Base-by-base conservation (phyloP, 2,888 invertebrate species). In the Nebria brevicollis region DNA sequence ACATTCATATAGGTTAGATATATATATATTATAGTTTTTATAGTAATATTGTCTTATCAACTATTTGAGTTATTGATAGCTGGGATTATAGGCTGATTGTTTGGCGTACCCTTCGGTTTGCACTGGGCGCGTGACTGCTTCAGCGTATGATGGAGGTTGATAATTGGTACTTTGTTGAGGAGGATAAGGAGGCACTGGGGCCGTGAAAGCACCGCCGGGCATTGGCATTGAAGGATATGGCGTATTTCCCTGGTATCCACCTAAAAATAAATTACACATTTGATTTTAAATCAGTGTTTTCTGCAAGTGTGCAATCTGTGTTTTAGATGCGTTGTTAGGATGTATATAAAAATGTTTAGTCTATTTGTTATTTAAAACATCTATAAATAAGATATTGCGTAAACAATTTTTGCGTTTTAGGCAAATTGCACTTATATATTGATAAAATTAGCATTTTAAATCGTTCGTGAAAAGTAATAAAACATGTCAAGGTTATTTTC, bases 41-140 rank as follows among this genome's bases (percentile, higher is more conserved):
- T 54, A 54, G 54, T 54, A 54, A 54, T 54, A 54, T 54, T 54
- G 54, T 54, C 54, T 54, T 13, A 54, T 54, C 13, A 54, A 11
- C 4, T 54, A 54, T 54, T 2, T 54, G 43, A 11, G 41, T 72
- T 43, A 80, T 11, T 80, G 74, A 25, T 82, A 84, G 66, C 83
- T 81, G n/a, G 84, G 84, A 77, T 84, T 84, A 73, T 84, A 84
- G 3, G 84, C 83, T 13, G 83, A 74, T 70, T 84, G 84, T 81
- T 84, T 83, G 4, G 75, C 81, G 66, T 84, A 84, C 0, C 78
- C 81, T 77, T 84, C 84, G 75, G 77, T 83, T n/a, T 66, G 64
- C 1, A 80, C 80, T n/a, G 81, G 83, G 15, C 74, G 81, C 4
- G 68, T 70, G 1, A 83, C 82, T 25, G 84, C 84, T 77, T 84